A percentile compares a stretch with the other conserved stretches of the same genome.
phyloP scores from a whole-genome alignment of 2,888 invertebrate species.

The Amiota communis region DNA sequence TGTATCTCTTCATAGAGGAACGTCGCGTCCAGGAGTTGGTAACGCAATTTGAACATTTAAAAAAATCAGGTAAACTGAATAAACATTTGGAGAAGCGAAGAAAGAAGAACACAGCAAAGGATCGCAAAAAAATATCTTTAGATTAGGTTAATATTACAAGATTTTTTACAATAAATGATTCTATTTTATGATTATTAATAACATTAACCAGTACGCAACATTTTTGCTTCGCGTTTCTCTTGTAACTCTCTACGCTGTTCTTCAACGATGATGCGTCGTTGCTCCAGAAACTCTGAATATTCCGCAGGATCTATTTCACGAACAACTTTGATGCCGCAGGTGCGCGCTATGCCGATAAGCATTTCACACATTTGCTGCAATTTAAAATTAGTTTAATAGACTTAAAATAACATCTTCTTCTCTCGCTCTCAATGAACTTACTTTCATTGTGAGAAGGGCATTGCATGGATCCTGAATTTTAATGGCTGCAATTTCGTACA shows the following conservation, averaged over 20 bases:
- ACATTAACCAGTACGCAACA: conserved; percentile 83
- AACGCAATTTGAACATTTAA: conserved; percentile 85
- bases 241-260: conserved; percentile 84
- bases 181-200: conserved; percentile 42
- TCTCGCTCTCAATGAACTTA: conserved; percentile 38
- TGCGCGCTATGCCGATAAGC: conserved; percentile 84
- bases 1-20: conserved; percentile 79
- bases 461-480: conserved; percentile 88
- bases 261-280: conserved; percentile 81
- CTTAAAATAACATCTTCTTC: neutral
- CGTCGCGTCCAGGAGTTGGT: conserved; percentile 83
- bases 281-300: conserved; percentile 86
- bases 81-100: conserved; percentile 87
- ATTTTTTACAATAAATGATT: conserved; percentile 38
- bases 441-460: conserved; percentile 70
- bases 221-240: conserved; percentile 90
- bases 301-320: conserved; percentile 83
- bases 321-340: conserved; percentile 90
- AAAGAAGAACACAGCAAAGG: conserved; percentile 79
- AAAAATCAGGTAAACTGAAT: conserved; percentile 83
- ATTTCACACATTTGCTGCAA: conserved; percentile 83
- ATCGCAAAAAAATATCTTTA: conserved; percentile 70
- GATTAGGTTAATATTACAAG: conserved; percentile 58
- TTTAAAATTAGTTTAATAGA: neutral
- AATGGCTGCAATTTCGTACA: conserved; percentile 98